These are phyloP conservation scores for Oikopleura vanhoeffeni DNA, from an alignment of 23 tunicate genomes.

Conservation along the genomic window DNA sequence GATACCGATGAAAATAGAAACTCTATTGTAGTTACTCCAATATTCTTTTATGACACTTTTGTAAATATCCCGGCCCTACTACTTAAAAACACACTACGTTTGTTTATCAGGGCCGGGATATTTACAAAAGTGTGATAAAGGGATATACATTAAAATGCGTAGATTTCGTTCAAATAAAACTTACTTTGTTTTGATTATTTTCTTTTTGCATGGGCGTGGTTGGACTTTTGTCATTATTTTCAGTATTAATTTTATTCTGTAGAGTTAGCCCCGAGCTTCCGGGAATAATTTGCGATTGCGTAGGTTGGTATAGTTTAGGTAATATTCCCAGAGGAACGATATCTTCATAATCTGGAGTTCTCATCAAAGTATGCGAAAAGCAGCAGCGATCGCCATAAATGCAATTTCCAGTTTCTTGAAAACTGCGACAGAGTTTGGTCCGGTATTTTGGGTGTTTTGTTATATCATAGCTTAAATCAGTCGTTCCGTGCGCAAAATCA, in stretches of 20 bases:
- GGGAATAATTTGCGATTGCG: background rate
- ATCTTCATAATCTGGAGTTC: background rate
- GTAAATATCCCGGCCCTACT: too few species aligned
- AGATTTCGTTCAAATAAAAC: too few species aligned
- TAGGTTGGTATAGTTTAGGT: too few species aligned
- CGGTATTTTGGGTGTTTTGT: slow-evolving; percentile 19
- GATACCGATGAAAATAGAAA: too few species aligned
- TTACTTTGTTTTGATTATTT: slow-evolving; percentile 4
- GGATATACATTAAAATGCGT: too few species aligned
- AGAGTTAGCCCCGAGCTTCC: background rate
- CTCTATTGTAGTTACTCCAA: too few species aligned
- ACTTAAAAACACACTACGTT: too few species aligned
- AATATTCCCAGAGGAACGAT: too few species aligned
- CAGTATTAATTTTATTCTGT: background rate
- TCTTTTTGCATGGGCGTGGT: background rate
- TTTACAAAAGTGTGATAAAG: too few species aligned
- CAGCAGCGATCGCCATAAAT: slow-evolving; percentile 68
- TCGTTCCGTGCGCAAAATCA: slow-evolving; percentile 73
- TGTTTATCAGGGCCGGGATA: too few species aligned
- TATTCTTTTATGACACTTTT: too few species aligned
- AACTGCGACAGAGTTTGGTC: slow-evolving; percentile 50
- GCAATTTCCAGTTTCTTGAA: slow-evolving; percentile 50
- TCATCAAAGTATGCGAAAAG: slow-evolving; percentile 32
- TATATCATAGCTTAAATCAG: slow-evolving; percentile 25
- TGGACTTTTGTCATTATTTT: background rate